Conservation (phyloP, 2,113 vertebrate genomes). For the Picathartes gymnocephalus region DNA sequence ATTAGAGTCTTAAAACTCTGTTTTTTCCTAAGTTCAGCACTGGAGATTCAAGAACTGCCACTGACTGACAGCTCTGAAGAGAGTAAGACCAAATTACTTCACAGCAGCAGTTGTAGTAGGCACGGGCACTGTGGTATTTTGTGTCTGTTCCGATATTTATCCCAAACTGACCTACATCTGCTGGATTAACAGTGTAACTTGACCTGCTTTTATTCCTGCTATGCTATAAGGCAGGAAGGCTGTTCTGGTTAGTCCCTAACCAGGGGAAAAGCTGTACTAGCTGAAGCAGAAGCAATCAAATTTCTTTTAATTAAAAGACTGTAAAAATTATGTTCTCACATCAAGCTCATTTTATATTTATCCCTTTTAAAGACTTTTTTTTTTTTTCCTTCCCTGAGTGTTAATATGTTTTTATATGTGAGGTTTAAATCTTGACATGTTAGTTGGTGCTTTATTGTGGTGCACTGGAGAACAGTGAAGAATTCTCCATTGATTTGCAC, state of each 20-base stretch:
- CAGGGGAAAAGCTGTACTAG: not conserved
- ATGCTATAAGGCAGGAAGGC: not conserved
- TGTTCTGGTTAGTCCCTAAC: conserved; percentile 29
- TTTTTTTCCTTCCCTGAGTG: not conserved
- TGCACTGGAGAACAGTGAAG: not conserved
- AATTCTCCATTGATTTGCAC: not conserved
- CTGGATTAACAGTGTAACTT: conserved; percentile 68
- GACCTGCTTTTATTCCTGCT: conserved; percentile 71
- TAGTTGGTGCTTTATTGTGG: not conserved
- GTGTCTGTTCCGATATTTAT: conserved; percentile 69
- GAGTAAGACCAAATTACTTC: conserved; percentile 42
- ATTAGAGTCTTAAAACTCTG: not conserved
- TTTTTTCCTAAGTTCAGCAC: not conserved
- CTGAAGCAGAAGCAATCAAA: conserved; percentile 8
- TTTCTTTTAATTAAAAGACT: not conserved
- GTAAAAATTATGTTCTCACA: not conserved
- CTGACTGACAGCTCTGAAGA: conserved; percentile 28
- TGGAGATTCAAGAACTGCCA: not conserved
- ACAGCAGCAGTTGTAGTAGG: conserved; percentile 26
- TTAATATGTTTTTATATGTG: not conserved
- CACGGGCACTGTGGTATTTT: conserved; percentile 49
- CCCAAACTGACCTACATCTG: conserved; percentile 77
- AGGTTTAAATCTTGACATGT: not conserved
- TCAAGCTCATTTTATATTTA: not conserved
- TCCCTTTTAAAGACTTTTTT: not conserved